Evolutionary conservation across 2,113 vertebrate genomes (phyloP).

Genomic region (Marcusenius ussheri): DNA sequence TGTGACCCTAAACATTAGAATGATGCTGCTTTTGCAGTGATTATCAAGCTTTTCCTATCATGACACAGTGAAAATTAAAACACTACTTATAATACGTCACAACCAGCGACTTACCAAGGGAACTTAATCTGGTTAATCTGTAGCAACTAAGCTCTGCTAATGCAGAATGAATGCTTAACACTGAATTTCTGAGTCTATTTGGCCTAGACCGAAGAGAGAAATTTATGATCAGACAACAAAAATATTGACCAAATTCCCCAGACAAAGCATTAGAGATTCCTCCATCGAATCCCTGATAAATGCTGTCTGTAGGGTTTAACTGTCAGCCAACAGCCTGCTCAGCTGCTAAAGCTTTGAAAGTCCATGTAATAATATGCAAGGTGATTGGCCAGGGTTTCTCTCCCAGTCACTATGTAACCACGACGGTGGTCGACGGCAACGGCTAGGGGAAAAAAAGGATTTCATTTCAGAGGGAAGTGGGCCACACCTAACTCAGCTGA

Average conservation of each 20-base stretch:
- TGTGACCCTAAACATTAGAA: not conserved
- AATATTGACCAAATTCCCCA: not conserved
- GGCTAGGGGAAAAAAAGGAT: slow-evolving; percentile 37
- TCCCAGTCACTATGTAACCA: slow-evolving; percentile 23
- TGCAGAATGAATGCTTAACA: not conserved
- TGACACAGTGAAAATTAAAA: not conserved
- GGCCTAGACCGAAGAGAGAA: not conserved
- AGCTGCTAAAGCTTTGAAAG: not conserved
- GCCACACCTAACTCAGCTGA: slow-evolving; percentile 42
- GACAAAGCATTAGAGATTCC: not conserved
- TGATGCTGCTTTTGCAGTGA: not conserved
- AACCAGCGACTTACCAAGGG: not conserved
- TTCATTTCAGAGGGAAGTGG: slow-evolving; percentile 42
- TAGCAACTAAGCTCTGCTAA: not conserved
- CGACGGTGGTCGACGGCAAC: slow-evolving; percentile 23
- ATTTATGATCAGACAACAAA: not conserved
- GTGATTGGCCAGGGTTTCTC: not conserved
- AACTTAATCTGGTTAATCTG: not conserved
- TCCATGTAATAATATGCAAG: not conserved
- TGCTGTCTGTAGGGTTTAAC: not conserved
- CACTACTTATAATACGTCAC: not conserved
- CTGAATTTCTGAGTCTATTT: not conserved
- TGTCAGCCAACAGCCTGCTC: not conserved
- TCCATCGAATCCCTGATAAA: not conserved
- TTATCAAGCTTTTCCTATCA: not conserved